Evolutionary conservation across 2,797 vertebrate genomes (phyloP), one percentile per base, ranked within the genome.

Genomic region (Cuculus canorus): DNA sequence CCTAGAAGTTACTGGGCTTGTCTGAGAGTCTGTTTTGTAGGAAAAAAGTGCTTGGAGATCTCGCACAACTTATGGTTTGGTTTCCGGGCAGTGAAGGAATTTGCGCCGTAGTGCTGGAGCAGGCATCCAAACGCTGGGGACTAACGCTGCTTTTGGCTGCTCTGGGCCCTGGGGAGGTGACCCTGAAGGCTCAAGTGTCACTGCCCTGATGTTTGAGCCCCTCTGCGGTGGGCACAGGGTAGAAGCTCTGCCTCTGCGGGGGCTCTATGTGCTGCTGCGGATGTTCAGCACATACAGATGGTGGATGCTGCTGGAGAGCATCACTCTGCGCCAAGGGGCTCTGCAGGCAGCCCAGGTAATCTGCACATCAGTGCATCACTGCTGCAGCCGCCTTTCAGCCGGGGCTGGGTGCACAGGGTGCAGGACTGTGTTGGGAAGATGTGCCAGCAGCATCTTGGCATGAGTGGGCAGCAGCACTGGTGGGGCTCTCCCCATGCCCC

Each of bases 251-350:
- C 39, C n/a, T 2, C 15, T 2, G 9, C 3, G 4, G 73, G 48
- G 37, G 5, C 45, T 45, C 48, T 9, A 54, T 2, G 24, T 30
- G 41, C 8, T 3, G 71, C 60, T 22, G 2, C 1, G 7, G 48
- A 5, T 37, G 47, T 37, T 72, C 0, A 2, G 63, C 18, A 0
- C 1, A 2, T 28, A 25, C 21, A 9, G 25, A 2, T 4, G 70
- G 48, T 15, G 92, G 71, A 12, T 28, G 43, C 23, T 68, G 88
- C 73, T 59, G 82, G 52, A 10, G 57, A 70, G 1, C 52, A 3
- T 53, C 30, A 21, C 86, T 56, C 77, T 24, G 87, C 3, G 2
- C 14, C 0, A 1, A 60, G 86, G 89, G 19, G 72, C 86, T 37
- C 65, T 4, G 10, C 54, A 19, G 90, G 78, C 32, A 39, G 24